A percentile compares a stretch with the other conserved stretches of the same genome.
Evolutionary conservation across 2,888 invertebrate species (phyloP).

Genomic region (Limnephilus marmoratus): DNA sequence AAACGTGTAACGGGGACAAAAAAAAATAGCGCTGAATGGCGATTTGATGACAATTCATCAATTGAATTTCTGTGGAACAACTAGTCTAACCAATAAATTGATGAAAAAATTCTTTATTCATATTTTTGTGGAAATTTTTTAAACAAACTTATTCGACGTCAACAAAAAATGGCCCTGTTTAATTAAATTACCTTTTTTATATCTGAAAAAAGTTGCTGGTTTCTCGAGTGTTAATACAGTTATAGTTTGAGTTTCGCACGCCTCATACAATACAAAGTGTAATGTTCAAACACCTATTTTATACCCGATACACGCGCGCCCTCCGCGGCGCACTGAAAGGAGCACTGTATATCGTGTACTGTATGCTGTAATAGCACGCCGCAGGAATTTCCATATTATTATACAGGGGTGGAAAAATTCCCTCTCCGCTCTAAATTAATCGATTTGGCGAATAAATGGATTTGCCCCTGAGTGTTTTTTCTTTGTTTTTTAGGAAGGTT

Average conservation of each 20-base stretch:
- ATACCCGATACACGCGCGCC: constrained; percentile 64
- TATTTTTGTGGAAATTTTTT: too few relatives aligned
- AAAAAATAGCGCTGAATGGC: too few relatives aligned
- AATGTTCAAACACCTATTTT: constrained; percentile 63
- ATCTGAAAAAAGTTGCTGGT: background rate
- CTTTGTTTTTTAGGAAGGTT: background rate
- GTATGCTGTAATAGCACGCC: constrained; percentile 42
- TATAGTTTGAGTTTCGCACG: constrained; percentile 47
- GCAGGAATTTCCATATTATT: constrained; percentile 53
- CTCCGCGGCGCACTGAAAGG: constrained; percentile 56
- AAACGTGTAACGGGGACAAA: too few relatives aligned
- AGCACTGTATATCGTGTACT: background rate
- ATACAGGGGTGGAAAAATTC: constrained; percentile 8
- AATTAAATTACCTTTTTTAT: background rate
- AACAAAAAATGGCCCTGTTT: background rate
- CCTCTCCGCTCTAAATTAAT: constrained; percentile 4
- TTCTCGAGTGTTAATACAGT: constrained; percentile 29
- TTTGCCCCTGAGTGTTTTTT: background rate
- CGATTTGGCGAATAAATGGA: constrained; percentile 4
- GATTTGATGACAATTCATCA: too few relatives aligned
- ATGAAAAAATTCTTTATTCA: too few relatives aligned
- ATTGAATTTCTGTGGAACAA: too few relatives aligned
- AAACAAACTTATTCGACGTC: background rate
- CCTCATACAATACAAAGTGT: constrained; percentile 61
- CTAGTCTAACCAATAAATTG: too few relatives aligned